Evolutionary conservation across 1,140 invertebrate species (phyloP).

Genomic region (Drosophila navojoa): DNA sequence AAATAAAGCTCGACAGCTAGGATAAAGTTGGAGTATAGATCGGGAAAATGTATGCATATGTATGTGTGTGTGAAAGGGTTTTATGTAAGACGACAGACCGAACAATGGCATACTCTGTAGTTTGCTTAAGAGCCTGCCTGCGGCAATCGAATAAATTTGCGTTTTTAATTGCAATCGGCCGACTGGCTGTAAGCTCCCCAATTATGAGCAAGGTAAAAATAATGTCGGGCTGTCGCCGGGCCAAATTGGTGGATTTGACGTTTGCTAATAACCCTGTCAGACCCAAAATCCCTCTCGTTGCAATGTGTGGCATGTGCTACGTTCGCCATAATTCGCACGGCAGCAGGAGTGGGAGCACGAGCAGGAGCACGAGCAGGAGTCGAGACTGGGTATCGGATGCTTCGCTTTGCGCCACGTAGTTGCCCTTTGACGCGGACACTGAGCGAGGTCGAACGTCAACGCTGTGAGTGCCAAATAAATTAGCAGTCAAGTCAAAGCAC

Average conservation of each 20-base stretch:
- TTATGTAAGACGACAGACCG: neutral
- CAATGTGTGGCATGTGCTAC: constrained; percentile 18
- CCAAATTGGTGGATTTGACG: constrained; percentile 26
- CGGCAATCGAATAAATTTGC: neutral
- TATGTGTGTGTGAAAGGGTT: constrained; percentile 7
- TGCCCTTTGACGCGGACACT: constrained; percentile 3
- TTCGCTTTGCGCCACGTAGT: neutral
- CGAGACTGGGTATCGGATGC: neutral
- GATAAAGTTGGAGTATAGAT: constrained; percentile 4
- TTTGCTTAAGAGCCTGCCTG: neutral
- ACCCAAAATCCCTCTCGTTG: constrained; percentile 4
- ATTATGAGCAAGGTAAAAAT: neutral
- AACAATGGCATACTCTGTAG: neutral
- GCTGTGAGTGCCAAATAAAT: constrained; percentile 47
- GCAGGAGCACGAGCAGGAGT: neutral
- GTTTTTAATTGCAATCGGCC: neutral
- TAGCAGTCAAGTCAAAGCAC: constrained; percentile 34
- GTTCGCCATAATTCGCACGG: constrained; percentile 33
- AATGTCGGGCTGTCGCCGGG: constrained; percentile 8
- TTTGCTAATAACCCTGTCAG: constrained; percentile 31
- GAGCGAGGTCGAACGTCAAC: constrained; percentile 1
- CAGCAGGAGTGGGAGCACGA: neutral
- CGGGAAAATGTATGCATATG: constrained; percentile 29
- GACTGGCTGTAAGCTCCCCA: neutral
- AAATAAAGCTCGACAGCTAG: constrained; percentile 10